Conservation (phyloP, 2,888 invertebrate genomes). For the Amphiduros pacificus region DNA sequence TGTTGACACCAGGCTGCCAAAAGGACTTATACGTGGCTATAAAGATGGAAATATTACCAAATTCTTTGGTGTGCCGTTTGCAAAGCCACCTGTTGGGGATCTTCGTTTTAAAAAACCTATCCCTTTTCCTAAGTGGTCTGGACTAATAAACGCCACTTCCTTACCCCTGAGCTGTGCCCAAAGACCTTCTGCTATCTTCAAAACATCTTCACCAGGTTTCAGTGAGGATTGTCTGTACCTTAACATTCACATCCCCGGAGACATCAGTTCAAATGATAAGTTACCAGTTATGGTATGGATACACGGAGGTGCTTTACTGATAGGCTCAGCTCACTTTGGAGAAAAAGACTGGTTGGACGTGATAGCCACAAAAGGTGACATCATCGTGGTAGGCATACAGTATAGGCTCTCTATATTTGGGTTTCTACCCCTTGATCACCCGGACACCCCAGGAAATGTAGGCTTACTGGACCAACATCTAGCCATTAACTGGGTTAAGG, state of each 20-base stretch:
- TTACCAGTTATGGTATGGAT: neutral
- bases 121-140: neutral
- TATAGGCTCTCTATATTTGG: neutral
- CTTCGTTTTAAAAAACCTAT: neutral
- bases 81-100: neutral
- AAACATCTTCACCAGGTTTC: neutral
- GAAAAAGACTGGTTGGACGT: too few relatives aligned
- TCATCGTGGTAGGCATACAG: neutral
- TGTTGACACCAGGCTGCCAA: too few relatives aligned
- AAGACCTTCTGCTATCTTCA: too few relatives aligned
- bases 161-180: too few relatives aligned
- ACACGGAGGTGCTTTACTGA: neutral
- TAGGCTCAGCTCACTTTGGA: neutral
- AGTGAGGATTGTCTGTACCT: slow-evolving; percentile 1
- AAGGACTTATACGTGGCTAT: neutral
- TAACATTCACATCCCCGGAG: neutral
- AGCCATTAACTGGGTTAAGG: neutral
- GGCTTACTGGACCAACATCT: neutral
- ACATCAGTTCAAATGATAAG: too few relatives aligned
- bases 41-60: neutral
- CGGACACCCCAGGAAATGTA: neutral
- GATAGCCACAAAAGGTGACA: neutral
- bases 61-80: neutral
- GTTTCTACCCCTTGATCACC: neutral
- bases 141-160: neutral